Conservation (phyloP, 2,888 invertebrate genomes). For the Vandiemenella viatica region DNA sequence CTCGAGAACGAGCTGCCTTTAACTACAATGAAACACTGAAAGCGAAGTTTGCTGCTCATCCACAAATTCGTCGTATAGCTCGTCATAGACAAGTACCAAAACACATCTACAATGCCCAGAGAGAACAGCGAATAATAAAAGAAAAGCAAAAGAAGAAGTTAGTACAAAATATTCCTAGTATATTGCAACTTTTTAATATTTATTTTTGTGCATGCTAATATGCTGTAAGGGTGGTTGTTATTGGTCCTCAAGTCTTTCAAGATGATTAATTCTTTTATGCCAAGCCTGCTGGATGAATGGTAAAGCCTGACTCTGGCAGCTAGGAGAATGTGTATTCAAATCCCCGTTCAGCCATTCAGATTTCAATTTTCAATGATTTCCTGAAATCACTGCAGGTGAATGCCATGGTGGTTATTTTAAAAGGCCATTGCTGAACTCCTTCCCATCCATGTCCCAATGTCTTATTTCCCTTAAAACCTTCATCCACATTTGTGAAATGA, state of each 20-base stretch:
- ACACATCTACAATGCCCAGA: constrained; percentile 68
- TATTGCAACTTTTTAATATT: not conserved
- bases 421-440: too few relatives aligned
- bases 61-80: constrained; percentile 80
- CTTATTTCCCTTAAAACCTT: too few relatives aligned
- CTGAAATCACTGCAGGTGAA: too few relatives aligned
- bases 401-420: too few relatives aligned
- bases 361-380: too few relatives aligned
- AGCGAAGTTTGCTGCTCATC: constrained; percentile 84
- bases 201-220: not conserved
- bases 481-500: too few relatives aligned
- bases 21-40: constrained; percentile 78
- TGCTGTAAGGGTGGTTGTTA: not conserved
- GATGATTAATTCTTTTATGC: not conserved
- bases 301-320: not conserved
- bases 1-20: constrained; percentile 72
- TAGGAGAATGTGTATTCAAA: too few relatives aligned
- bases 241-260: not conserved
- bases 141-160: constrained; percentile 59
- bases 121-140: constrained; percentile 56
- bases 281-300: not conserved
- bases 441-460: too few relatives aligned
- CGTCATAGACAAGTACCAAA: constrained; percentile 90
- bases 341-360: too few relatives aligned
- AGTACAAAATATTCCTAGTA: constrained; percentile 18